These are phyloP conservation scores for Menidia menidia DNA, from an alignment of 2,797 vertebrate species.

Conservation along the genomic window DNA sequence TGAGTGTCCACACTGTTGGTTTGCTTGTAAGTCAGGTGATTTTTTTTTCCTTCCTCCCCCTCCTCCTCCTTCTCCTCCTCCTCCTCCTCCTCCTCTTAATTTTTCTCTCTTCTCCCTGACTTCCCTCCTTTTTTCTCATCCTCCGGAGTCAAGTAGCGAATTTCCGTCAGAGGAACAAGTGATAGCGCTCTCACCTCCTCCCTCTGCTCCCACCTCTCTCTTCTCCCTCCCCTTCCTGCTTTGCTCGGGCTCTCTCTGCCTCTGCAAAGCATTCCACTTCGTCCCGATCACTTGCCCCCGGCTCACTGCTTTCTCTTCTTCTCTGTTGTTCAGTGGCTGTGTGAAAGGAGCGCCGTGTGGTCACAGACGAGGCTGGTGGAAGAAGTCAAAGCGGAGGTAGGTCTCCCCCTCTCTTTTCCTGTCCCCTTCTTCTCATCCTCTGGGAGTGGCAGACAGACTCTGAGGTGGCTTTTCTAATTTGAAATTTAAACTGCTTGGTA, in stretches of 20 bases:
- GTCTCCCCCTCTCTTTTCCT: conserved; percentile 35
- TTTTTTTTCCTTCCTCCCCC: conserved; percentile 15
- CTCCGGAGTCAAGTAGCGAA: conserved; percentile 74
- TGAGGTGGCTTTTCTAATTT: conserved; percentile 42
- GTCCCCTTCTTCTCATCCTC: conserved; percentile 53
- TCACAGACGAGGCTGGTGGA: conserved; percentile 81
- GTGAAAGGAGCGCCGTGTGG: conserved; percentile 84
- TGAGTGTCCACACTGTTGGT: conserved; percentile 37
- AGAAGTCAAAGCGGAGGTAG: conserved; percentile 93
- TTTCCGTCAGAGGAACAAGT: conserved; percentile 82
- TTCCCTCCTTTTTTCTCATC: conserved; percentile 65
- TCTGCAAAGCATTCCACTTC: conserved; percentile 78
- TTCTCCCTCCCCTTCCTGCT: conserved; percentile 68
- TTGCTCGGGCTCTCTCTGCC: conserved; percentile 54
- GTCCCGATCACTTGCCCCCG: conserved; percentile 70
- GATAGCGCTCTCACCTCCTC: conserved; percentile 72
- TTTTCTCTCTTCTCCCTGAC: conserved; percentile 36
- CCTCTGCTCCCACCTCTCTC: conserved; percentile 69
- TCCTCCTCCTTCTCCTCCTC: conserved; percentile 15
- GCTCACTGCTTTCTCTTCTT: conserved; percentile 73
- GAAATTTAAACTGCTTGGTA: conserved; percentile 49
- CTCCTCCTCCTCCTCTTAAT: conserved; percentile 1
- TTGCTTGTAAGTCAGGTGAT: conserved; percentile 48
- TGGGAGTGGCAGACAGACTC: conserved; percentile 68
- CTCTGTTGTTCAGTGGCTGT: conserved; percentile 86